Base-by-base conservation (phyloP, 2,888 invertebrate species). In the Punctoribates punctum region DNA sequence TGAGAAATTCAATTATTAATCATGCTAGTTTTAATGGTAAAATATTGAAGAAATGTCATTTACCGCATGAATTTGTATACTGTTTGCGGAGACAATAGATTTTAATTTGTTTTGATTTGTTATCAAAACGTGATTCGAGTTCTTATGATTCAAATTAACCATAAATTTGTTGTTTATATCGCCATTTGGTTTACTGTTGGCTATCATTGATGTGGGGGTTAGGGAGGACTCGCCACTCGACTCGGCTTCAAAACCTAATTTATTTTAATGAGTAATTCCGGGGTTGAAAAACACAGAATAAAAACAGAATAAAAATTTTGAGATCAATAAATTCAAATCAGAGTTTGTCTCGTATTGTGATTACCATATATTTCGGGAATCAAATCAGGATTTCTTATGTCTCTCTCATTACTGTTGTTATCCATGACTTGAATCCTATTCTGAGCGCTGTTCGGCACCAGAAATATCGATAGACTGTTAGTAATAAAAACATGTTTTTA, bases 341-440 rank as follows among this genome's bases (percentile, higher is more conserved):
- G 0, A n/a, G 1, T 51, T 51, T 8, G 11, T 48, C 17, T 17
- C 2, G 6, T 48, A n/a, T n/a, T 51, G n/a, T 51, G 17, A 60
- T 65, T 65, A 65, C 65, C 65, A 65, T 65, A 65, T 34, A 65
- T 65, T 65, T 65, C 34, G 1, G 65, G 65, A 65, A 65, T 65
- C 65, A 65, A 34, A 65, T 65, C 65, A 65, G 65, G 65, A 65
- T 65, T 65, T 65, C 65, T 73, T 25, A 51, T 54, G 23, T 23
- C 42, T n/a, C 20, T 42, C 38, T 46, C 34, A 42, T 73, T 73
- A 20, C 38, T 34, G 34, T 8, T 51, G 20, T 51, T n/a, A 51
- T 20, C 48, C 15, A 70, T 38, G 13, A 8, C 13, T 23, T 23
- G 29, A 23, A 70, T 27, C 23, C 20, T 42, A 42, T 23, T 42